Conservation (phyloP, 2,113 vertebrate species). For the Seriola quinqueradiata region DNA sequence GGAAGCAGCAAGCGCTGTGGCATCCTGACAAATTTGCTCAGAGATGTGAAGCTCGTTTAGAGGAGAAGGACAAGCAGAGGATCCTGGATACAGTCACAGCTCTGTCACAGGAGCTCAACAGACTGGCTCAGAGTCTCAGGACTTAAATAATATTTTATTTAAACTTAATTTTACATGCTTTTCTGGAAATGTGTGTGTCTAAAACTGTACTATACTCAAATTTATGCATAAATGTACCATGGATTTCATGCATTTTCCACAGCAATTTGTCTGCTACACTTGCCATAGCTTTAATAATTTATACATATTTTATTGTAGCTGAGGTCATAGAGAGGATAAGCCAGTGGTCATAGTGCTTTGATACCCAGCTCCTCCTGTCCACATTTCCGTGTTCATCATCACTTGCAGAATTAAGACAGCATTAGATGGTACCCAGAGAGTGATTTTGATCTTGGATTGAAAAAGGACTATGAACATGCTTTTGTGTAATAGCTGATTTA, state of each 20-base stretch:
- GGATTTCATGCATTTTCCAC: background rate
- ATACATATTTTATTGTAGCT: background rate
- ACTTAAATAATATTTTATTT: conserved; percentile 23
- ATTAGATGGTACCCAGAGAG: background rate
- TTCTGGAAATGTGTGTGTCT: background rate
- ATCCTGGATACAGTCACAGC: conserved; percentile 88
- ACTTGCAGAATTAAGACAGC: background rate
- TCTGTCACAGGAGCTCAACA: conserved; percentile 92
- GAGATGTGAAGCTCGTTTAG: conserved; percentile 87
- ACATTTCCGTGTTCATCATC: background rate
- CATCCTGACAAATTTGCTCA: conserved; percentile 92
- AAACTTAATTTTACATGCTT: background rate
- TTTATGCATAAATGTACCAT: background rate
- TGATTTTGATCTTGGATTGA: background rate
- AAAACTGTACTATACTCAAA: background rate
- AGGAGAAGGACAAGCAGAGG: conserved; percentile 81
- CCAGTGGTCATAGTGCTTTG: background rate
- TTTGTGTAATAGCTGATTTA: background rate
- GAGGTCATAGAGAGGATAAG: background rate
- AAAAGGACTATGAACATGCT: background rate
- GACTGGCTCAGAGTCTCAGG: conserved; percentile 83
- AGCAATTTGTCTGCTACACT: background rate
- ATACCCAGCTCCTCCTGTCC: background rate
- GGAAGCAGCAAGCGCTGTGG: conserved; percentile 88
- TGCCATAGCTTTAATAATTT: background rate